Evolutionary conservation across 2,888 invertebrate species (phyloP).

Genomic region (Nephrocerus scutellatus): DNA sequence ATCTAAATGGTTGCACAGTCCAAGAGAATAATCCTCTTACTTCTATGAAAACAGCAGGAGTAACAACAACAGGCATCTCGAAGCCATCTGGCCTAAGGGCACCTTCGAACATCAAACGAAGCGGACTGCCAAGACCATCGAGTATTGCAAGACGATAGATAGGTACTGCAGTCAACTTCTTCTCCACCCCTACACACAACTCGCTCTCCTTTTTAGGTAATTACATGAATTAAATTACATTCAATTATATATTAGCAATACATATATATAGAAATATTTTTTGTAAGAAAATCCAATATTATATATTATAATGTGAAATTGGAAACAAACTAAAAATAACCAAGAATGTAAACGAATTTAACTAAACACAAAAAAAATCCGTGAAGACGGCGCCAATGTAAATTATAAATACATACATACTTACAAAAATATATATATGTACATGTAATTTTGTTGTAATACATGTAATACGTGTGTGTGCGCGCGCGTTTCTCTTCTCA

Average conservation of each 20-base stretch:
- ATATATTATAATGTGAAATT: too few species aligned
- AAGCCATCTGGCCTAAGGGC: conserved; percentile 43
- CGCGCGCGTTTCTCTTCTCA: conserved; percentile 4
- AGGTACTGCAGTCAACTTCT: too few species aligned
- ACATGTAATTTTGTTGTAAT: conserved; percentile 21
- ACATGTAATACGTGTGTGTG: conserved; percentile 11
- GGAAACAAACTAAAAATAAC: too few species aligned
- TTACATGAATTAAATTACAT: conserved; percentile 1
- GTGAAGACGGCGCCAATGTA: conserved; percentile 17
- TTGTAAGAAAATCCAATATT: too few species aligned
- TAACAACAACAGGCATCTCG: conserved; percentile 39
- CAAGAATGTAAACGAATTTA: background rate
- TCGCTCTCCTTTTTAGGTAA: conserved; percentile 1
- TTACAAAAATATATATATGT: conserved; percentile 8
- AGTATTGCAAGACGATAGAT: conserved; percentile 38
- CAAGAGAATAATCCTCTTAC: conserved; percentile 2
- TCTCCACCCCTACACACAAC: too few species aligned
- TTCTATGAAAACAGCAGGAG: conserved; percentile 22
- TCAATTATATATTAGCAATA: background rate
- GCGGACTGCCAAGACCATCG: conserved; percentile 43
- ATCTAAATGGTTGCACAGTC: background rate
- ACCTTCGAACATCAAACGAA: conserved; percentile 40
- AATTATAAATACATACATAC: too few species aligned
- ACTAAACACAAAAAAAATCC: conserved; percentile 9
- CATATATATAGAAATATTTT: conserved; percentile 4